Percentiles rank a stretch among this genome's conserved stretches.
phyloP scores from a whole-genome alignment of 2,888 invertebrate genomes.

The Coenonympha arcania region DNA sequence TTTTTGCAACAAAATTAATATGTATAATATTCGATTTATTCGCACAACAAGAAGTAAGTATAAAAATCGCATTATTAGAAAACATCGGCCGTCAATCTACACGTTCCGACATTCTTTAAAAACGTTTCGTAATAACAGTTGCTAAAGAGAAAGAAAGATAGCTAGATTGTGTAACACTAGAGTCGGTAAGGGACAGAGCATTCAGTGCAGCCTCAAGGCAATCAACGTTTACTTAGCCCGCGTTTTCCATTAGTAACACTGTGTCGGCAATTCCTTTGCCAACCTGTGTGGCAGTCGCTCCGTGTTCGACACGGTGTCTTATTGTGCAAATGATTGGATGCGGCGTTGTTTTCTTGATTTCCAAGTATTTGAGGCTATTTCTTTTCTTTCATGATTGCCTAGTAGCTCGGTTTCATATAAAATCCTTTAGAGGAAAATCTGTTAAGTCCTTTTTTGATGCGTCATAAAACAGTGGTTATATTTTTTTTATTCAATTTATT shows the following conservation, averaged over 20 bases:
- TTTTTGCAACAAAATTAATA: slow-evolving; percentile 9
- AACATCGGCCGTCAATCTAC: slow-evolving; percentile 37
- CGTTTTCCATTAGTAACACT: slow-evolving; percentile 52
- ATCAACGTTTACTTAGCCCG: slow-evolving; percentile 63
- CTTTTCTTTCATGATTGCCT: slow-evolving; percentile 51
- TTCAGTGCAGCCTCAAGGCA: slow-evolving; percentile 59
- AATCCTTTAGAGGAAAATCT: slow-evolving; percentile 38
- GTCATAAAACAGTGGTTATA: background rate
- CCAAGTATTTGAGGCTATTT: slow-evolving; percentile 50
- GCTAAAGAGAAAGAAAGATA: slow-evolving; percentile 48
- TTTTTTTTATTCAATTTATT: background rate
- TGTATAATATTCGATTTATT: slow-evolving; percentile 13
- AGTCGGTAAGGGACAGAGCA: slow-evolving; percentile 37
- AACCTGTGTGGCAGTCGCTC: slow-evolving; percentile 26
- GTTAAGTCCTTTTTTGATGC: slow-evolving; percentile 17
- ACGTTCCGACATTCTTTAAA: slow-evolving; percentile 50
- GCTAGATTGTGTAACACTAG: slow-evolving; percentile 26
- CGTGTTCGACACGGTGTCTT: slow-evolving; percentile 31
- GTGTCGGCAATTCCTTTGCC: slow-evolving; percentile 29
- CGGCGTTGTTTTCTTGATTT: slow-evolving; percentile 54
- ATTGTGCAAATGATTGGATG: slow-evolving; percentile 23
- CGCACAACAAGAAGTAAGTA: slow-evolving; percentile 17
- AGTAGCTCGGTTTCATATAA: slow-evolving; percentile 43
- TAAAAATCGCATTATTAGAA: slow-evolving; percentile 31
- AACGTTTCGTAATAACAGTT: slow-evolving; percentile 36